Evolutionary conservation across 2,888 invertebrate genomes (phyloP), one percentile per base, ranked within the genome.

Genomic region (Serrognathus titanus): DNA sequence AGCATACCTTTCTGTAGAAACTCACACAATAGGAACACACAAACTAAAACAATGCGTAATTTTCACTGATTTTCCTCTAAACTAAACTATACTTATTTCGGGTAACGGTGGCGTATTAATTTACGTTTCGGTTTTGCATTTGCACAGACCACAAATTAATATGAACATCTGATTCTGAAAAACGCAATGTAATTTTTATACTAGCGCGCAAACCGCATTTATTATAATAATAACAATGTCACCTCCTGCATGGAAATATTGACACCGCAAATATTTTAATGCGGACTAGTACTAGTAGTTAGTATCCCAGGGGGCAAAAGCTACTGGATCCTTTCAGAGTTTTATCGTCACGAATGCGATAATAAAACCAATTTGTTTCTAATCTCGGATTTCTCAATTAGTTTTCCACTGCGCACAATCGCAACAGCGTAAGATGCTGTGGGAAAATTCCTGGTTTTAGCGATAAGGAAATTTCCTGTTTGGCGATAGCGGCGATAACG

Each of bases 391-490:
- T 9, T 16, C 12, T 16, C 13, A 43, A 16, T 43, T 11, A 11
- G 43, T 43, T 11, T 11, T 43, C 10, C 16, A 16, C 43, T 43
- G 39, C 12, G 13, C 43, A 11, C 20, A 11, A 10, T 10, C 9
- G 11, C 43, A 9, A 16, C 43, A 16, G 41, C 39, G 35, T 53
- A 57, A 57, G 57, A 57, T 52, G 52, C 57, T 57, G 57, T 57
- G 57, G 57, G 51, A 57, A 57, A 51, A 48, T 46, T 57, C 48
- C 51, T 48, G 57, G 48, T 45, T 52, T 53, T 43, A 36, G 13
- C 45, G 57, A 57, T 57, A 57, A 57, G 37, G 52, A 51, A 51
- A 57, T 57, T 57, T 57, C 57, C 57, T 55, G 55, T 55, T 55
- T 45, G 9, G 49, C 55, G 55, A 50, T 55, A 55, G 48, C 36